Base-by-base conservation (phyloP, 2,888 invertebrate genomes). In the Agrotis ipsilon region DNA sequence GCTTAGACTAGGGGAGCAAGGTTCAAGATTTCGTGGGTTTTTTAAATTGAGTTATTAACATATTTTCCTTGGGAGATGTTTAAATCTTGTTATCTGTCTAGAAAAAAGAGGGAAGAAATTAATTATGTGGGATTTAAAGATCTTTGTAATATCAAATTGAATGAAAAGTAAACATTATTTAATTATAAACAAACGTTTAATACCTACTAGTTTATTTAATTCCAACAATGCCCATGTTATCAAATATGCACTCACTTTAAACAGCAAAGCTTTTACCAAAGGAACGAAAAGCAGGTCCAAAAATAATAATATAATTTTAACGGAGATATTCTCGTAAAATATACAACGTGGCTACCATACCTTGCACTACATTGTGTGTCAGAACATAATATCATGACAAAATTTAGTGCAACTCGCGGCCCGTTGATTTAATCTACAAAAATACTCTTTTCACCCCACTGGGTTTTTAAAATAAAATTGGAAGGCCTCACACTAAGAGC, bases 401-500 rank as follows among this genome's bases (percentile, higher is more conserved):
- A 81, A 86, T 82, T 82, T 76, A 78, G 77, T 78, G 75, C 72
- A 83, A 48, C 45, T 55, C 62, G n/a, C 24, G 62, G 51, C 57
- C 54, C 39, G 80, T 73, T 81, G 81, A 83, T 81, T 75, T 76
- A 77, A 80, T 85, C 75, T 78, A 54, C 61, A 77, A 77, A 83
- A 82, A 75, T 71, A 60, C 27, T 54, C 45, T 39, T 58, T 57
- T 58, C 51, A 60, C 32, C n/a, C 51, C 55, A 62, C 59, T 39
- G 24, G 32, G 66, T 21, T 63, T 71, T 59, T 45, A 48, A 75
- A 71, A 80, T 70, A 65, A 72, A 60, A 78, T 68, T 39, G 49
- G n/a, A 11, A 21, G 11, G 49, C 11, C n/a, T 63, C 58, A 39
- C 14, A 46, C 49, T 4, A 27, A 4, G 43, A 4, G 14, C 4